Conservation (phyloP, 2,113 vertebrate genomes). For the Dascyllus trimaculatus region DNA sequence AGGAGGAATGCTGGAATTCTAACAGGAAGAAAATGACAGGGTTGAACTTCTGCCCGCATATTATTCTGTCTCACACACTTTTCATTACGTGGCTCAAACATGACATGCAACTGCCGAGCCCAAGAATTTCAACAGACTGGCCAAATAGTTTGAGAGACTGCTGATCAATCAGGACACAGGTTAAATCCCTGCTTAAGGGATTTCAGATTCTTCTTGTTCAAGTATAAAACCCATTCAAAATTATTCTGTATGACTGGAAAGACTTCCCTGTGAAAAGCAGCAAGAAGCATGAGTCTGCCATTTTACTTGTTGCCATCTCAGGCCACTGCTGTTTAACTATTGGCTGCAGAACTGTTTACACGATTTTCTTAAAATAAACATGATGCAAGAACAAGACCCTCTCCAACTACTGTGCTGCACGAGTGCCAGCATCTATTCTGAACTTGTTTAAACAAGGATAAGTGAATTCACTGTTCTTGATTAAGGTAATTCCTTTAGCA, state of each 20-base stretch:
- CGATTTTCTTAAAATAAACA: constrained; percentile 43
- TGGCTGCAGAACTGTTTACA: neutral
- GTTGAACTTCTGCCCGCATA: constrained; percentile 14
- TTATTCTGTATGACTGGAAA: neutral
- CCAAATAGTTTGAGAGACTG: neutral
- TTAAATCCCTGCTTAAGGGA: neutral
- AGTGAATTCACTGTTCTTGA: neutral
- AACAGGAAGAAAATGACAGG: constrained; percentile 42
- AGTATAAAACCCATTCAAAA: neutral
- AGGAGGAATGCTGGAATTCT: constrained; percentile 61
- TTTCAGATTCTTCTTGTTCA: neutral
- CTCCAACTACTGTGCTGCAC: neutral
- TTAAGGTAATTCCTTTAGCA: neutral
- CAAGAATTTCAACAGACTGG: neutral
- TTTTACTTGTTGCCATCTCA: neutral
- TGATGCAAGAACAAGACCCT: constrained; percentile 1
- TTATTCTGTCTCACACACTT: neutral
- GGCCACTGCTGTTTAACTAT: neutral
- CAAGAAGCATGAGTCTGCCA: neutral
- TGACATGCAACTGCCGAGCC: neutral
- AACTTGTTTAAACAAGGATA: neutral
- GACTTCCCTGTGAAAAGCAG: neutral
- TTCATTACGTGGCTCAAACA: constrained; percentile 12
- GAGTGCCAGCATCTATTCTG: neutral
- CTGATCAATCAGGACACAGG: neutral